Conservation (phyloP, 2,797 vertebrate species). For the Platyrinchus mystaceus region DNA sequence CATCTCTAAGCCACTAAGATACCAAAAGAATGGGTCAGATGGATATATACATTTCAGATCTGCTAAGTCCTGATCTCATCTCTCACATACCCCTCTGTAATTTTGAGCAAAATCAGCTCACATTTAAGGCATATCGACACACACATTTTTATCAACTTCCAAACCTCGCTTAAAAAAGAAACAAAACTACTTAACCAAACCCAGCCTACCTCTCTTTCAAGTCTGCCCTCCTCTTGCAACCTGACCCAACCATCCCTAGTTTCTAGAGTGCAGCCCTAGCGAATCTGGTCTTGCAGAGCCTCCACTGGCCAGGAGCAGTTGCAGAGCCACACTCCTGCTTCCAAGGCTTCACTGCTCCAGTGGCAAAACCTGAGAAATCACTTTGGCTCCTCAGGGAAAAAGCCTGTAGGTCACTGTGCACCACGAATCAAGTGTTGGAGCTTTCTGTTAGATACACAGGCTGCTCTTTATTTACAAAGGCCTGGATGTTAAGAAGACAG, state of each 20-base stretch:
- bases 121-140: neutral
- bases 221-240: neutral
- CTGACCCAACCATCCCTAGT: neutral
- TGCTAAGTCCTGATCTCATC: neutral
- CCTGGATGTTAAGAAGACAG: neutral
- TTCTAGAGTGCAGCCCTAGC: neutral
- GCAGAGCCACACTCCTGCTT: neutral
- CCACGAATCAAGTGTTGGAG: neutral
- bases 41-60: neutral
- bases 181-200: neutral
- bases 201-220: neutral
- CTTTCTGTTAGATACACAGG: neutral
- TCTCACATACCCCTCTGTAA: neutral
- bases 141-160: neutral
- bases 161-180: neutral
- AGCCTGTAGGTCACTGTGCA: neutral
- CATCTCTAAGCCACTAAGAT: neutral
- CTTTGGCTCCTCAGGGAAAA: neutral
- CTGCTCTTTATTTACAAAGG: neutral
- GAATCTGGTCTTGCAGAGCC: neutral
- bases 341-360: neutral
- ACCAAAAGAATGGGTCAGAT: neutral
- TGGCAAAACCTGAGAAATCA: neutral
- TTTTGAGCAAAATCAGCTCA: neutral
- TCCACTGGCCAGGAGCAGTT: neutral